These are phyloP conservation scores for Pogona vitticeps DNA, from an alignment of 2,113 vertebrate species.

Conservation along the genomic window DNA sequence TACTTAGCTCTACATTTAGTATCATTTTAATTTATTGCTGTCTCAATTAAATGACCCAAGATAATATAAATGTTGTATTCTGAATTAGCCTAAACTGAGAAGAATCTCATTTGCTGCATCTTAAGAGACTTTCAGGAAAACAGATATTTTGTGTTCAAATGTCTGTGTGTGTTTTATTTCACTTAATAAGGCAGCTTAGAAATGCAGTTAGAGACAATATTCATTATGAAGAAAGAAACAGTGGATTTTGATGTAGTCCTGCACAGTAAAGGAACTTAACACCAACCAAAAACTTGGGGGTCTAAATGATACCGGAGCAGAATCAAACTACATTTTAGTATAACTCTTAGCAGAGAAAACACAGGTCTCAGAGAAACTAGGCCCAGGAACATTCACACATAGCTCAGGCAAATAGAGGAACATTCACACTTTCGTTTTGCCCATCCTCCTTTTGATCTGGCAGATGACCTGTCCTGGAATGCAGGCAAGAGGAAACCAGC, in stretches of 20 bases:
- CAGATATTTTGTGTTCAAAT: constrained; percentile 15
- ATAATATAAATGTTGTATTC: constrained; percentile 35
- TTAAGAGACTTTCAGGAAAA: constrained; percentile 25
- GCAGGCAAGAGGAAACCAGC: too few relatives aligned
- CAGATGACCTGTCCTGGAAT: too few relatives aligned
- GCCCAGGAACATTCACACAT: too few relatives aligned
- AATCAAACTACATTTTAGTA: too few relatives aligned
- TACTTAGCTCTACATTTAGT: constrained; percentile 4
- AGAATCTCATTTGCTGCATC: constrained; percentile 25
- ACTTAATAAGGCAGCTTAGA: neutral
- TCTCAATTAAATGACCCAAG: constrained; percentile 35
- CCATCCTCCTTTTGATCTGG: too few relatives aligned
- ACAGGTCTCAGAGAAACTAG: too few relatives aligned
- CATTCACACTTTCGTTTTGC: too few relatives aligned
- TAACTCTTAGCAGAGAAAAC: too few relatives aligned
- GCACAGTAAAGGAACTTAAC: neutral
- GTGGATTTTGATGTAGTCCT: neutral
- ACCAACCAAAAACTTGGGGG: neutral
- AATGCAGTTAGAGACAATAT: neutral
- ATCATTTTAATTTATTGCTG: constrained; percentile 45
- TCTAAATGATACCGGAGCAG: too few relatives aligned
- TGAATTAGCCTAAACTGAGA: constrained; percentile 10
- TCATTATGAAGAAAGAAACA: neutral
- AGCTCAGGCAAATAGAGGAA: too few relatives aligned
- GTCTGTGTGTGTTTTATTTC: constrained; percentile 5